Base-by-base conservation (phyloP, 2,888 invertebrate genomes). In the Kryphioiulus occultus region DNA sequence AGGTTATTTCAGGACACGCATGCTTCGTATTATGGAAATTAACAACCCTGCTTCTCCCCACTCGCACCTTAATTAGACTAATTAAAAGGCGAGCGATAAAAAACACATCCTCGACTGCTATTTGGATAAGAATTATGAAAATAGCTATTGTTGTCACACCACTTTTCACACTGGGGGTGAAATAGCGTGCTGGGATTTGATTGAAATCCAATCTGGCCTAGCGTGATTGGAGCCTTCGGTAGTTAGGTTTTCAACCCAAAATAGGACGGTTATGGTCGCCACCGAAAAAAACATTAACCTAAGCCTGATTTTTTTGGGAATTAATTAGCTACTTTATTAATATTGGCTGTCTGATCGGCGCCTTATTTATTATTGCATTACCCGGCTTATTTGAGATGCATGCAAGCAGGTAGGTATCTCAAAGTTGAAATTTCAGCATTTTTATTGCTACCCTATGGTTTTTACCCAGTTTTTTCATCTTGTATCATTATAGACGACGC, bases 21-120 rank as follows among this genome's bases (percentile, higher is more conserved):
- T 68, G 26, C 68, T 26, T 26, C 68, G 12, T 68, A 68, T 68
- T 68, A 68, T 68, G 68, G 68, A 68, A 68, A 68, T 68, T 68
- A 68, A 68, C 68, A 68, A 26, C 68, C 68, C 68, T 68, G 68
- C 68, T n/a, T 68, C 15, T 68, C 68, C 68, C 68, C 26, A 26
- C 26, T 26, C 26, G 68, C 68, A 68, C 68, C 68, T 68, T 68
- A 68, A 68, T 68, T 68, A 68, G 68, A 68, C 68, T 68, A 68
- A 68, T 68, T 68, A 68, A 68, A 68, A 68, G 68, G 68, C 68
- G 68, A 68, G 68, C 68, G 68, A 68, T 68, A 68, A 68, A 68
- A 68, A 68, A 68, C 68, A 68, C 68, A 68, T 26, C 68, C 26
- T 68, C 68, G n/a, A 26, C 68, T 68, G 68, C 68, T 68, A 68